Evolutionary conservation across 2,888 invertebrate genomes (phyloP).

Genomic region (Drosophila affinis): DNA sequence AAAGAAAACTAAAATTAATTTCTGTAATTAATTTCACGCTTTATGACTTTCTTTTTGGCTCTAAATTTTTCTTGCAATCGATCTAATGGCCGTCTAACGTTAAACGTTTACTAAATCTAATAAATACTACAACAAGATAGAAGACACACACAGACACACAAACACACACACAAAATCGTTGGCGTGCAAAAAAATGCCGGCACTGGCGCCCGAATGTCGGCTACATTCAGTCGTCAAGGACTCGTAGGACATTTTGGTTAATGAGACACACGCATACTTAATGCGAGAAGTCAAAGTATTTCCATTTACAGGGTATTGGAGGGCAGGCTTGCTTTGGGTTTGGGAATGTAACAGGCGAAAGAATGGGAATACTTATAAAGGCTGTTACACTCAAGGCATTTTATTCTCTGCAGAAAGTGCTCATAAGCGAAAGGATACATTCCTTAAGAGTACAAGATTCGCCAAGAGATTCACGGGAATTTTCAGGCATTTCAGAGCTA

Average conservation of each 20-base stretch:
- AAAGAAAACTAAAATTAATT: not conserved
- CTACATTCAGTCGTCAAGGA: constrained; percentile 3
- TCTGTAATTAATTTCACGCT: not conserved
- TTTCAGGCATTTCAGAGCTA: no score
- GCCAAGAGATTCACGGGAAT: no score
- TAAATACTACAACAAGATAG: not conserved
- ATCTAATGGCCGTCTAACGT: not conserved
- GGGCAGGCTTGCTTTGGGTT: constrained; percentile 24
- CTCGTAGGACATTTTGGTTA: constrained; percentile 50
- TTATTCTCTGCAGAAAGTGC: not conserved
- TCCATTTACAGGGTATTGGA: not conserved
- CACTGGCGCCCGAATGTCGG: constrained; percentile 7
- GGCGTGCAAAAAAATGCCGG: constrained; percentile 3
- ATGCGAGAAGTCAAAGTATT: constrained; percentile 19
- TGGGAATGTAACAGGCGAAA: constrained; percentile 40
- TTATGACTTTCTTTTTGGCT: not conserved
- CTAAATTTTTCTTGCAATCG: not conserved
- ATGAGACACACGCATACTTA: constrained; percentile 57
- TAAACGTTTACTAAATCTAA: not conserved
- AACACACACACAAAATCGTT: not conserved
- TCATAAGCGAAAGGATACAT: not conserved
- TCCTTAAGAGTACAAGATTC: not conserved
- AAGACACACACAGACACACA: no score
- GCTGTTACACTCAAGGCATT: no score
- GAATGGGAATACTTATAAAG: constrained; percentile 7